Evolutionary conservation across 2,888 invertebrate genomes (phyloP), one percentile per base, ranked within the genome.

Genomic region (Thereva unica): DNA sequence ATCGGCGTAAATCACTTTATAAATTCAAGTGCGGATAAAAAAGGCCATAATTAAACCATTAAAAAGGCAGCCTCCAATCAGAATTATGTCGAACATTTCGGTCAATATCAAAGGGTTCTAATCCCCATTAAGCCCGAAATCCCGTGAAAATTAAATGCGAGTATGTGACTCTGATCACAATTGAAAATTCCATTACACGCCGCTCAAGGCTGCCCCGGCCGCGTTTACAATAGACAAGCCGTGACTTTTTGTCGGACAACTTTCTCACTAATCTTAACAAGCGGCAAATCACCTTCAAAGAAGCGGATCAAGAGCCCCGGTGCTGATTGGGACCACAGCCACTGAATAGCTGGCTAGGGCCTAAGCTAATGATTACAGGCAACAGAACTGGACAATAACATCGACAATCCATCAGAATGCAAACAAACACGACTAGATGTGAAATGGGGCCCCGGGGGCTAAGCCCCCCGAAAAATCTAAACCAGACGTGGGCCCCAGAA

Each of bases 241-340:
- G n/a, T 8, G 23, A n/a, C 6, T 53, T 38, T 40, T n/a, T 4
- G n/a, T 10, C 37, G 38, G 10, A 53, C 53, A 53, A 37, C 35
- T 61, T 47, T 61, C 41, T n/a, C 10, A 47, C 38, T 59, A 61
- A 61, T 61, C 45, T 50, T 61, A 50, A 50, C 50, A 50, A 50
- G 41, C 61, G 61, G 61, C 40, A 61, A 61, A 61, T 50, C 40
- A 41, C 50, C 40, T 38, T 50, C 61, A 61, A 50, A 50, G 47
- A 38, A 47, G 34, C 5, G 42, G 45, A 50, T 50, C 50, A 50
- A 23, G 35, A 50, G 41, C 41, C 40, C 34, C 23, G 23, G 47
- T 47, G 40, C n/a, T 40, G 55, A 55, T 23, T 61, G 12, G 9
- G 50, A 61, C 23, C 23, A 61, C n/a, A 61, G 59, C 59, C 49